Evolutionary conservation across 2,113 vertebrate species (phyloP).

Genomic region (Sclerurus mexicanus): DNA sequence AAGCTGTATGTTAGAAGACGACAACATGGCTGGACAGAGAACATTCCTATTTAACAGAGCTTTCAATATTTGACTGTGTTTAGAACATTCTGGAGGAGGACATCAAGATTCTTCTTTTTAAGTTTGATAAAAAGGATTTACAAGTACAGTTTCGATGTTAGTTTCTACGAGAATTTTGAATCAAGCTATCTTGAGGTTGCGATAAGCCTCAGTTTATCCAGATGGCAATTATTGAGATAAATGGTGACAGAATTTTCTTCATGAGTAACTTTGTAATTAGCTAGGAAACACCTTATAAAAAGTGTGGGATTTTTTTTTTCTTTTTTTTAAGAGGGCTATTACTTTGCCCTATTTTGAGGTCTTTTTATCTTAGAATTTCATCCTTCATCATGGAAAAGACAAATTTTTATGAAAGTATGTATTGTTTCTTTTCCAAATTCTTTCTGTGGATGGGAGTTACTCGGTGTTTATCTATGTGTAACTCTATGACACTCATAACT

Average conservation of each 20-base stretch:
- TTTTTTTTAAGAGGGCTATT: neutral
- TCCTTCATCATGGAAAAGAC: neutral
- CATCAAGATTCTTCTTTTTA: neutral
- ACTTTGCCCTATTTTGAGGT: neutral
- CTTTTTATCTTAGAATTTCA: neutral
- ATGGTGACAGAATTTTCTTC: neutral
- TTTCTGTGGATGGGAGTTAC: neutral
- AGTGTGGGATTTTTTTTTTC: neutral
- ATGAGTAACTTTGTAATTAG: neutral
- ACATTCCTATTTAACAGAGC: neutral
- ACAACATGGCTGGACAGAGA: accelerated
- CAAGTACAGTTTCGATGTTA: neutral
- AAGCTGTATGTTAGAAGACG: neutral
- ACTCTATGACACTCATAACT: neutral
- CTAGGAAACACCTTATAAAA: neutral
- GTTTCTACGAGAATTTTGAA: neutral
- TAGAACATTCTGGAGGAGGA: neutral
- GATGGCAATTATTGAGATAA: neutral
- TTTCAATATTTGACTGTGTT: neutral
- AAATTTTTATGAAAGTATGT: neutral
- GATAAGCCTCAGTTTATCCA: neutral
- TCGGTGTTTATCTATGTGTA: neutral
- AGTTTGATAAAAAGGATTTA: neutral
- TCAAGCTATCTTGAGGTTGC: neutral
- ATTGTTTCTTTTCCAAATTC: neutral